Conservation (phyloP, 2,113 vertebrate genomes). For the Penelope pileata region DNA sequence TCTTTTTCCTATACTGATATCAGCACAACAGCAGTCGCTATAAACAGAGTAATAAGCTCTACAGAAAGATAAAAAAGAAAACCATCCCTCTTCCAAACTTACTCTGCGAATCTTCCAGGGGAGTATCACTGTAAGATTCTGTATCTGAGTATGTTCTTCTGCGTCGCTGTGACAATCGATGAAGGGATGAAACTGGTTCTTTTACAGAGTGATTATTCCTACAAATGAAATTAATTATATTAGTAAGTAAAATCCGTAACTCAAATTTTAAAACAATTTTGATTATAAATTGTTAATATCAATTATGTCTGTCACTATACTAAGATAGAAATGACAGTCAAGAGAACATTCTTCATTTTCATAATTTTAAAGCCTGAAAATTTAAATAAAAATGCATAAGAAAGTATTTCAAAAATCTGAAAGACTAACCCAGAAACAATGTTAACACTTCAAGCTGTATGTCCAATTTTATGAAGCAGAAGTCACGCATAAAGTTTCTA, state of each 20-base stretch:
- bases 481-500: neutral
- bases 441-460: neutral
- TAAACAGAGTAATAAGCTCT: neutral
- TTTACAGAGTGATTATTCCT: slow-evolving; percentile 77
- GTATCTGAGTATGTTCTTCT: slow-evolving; percentile 83
- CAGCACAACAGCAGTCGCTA: neutral
- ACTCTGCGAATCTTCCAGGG: slow-evolving; percentile 81
- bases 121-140: slow-evolving; percentile 78
- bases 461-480: neutral
- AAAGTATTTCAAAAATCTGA: neutral
- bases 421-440: neutral
- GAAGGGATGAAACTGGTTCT: slow-evolving; percentile 73
- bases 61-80: neutral
- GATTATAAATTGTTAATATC: neutral
- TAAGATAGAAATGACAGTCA: neutral
- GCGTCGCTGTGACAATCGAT: slow-evolving; percentile 76
- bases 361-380: neutral
- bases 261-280: neutral
- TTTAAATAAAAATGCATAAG: neutral
- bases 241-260: neutral
- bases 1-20: neutral
- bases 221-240: slow-evolving; percentile 13
- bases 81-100: slow-evolving; percentile 53
- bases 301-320: neutral
- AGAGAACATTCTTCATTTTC: neutral